Evolutionary conservation across 30 jellyfish, hydroid and myxozoan species (phyloP), one percentile per base, ranked within the genome.

Genomic region (Catostylus mosaicus): DNA sequence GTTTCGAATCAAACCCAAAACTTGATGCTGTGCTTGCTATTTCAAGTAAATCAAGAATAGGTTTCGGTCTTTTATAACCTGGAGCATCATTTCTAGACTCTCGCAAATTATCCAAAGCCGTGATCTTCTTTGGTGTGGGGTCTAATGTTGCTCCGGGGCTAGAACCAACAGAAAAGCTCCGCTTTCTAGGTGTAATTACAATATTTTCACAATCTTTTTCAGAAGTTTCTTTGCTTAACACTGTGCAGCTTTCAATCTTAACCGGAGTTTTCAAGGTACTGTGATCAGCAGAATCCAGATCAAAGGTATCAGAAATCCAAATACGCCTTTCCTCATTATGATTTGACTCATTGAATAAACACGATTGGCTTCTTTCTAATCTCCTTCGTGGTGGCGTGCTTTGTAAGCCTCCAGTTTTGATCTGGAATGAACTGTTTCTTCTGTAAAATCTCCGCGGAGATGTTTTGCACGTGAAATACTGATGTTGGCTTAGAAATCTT

Each of bases 371-470:
- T 59, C 90, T 63, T 22, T 74, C 36, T 31, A 79, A 64, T 12
- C 33, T 52, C 26, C 26, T 40, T 27, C 71, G 26, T 22, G 2
- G 24, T 12, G 90, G 64, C 18, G 57, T 16, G 30, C 40, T 67
- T 37, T 60, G 34, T 30, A 30, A 0, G 18, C 10, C 8, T 59
- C 24, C 35, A 66, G 50, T 8, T 50, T 37, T 50, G 24, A 64
- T 59, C 20, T 4, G 1, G 30, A 36, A 54, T 71, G 36, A 7
- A 29, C 85, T 12, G 19, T 32, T 81, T 8, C 38, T 43, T 0
- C 80, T 69, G 52, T 84, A 84, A 73, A 84, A 84, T 40, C 83
- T 37, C 23, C 88, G 23, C 30, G 94, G 94, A 19, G 94, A 84
- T 1, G 94, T 70, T 46, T 73, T 71, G 67, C 88, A 84, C n/a